Evolutionary conservation across 2,797 vertebrate species (phyloP).

Genomic region (Chloroceryle inda): DNA sequence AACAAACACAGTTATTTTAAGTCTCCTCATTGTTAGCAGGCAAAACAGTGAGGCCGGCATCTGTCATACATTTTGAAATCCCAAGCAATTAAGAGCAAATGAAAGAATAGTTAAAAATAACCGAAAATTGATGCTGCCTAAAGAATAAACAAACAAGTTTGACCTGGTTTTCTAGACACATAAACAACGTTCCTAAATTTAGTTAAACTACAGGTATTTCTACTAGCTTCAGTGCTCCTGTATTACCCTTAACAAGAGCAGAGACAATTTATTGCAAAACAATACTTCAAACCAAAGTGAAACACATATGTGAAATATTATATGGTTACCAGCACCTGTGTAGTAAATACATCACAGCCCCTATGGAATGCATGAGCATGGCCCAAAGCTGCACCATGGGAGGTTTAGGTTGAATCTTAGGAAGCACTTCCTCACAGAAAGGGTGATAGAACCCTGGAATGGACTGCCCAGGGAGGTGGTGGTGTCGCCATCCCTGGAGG

Average conservation of each 20-base stretch:
- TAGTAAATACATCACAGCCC: neutral
- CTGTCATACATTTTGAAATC: neutral
- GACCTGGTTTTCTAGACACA: neutral
- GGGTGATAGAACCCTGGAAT: too few species aligned
- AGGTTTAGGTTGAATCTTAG: too few species aligned
- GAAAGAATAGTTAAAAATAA: neutral
- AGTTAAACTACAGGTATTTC: neutral
- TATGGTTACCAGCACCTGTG: neutral
- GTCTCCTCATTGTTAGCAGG: neutral
- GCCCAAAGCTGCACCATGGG: too few species aligned
- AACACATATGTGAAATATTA: neutral
- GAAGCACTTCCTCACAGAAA: too few species aligned
- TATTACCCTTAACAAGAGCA: neutral
- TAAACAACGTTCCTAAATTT: neutral
- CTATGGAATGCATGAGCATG: neutral
- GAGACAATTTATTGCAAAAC: neutral
- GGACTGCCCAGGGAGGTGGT: too few species aligned
- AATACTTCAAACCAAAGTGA: neutral
- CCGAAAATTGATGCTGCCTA: neutral
- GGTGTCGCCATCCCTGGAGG: too few species aligned
- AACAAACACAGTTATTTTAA: neutral
- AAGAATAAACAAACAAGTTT: neutral
- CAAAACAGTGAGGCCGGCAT: neutral
- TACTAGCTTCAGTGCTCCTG: neutral
- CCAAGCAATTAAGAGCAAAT: slow-evolving; percentile 1